Conservation (phyloP, 2,113 vertebrate genomes). For the Elephas maximus region DNA sequence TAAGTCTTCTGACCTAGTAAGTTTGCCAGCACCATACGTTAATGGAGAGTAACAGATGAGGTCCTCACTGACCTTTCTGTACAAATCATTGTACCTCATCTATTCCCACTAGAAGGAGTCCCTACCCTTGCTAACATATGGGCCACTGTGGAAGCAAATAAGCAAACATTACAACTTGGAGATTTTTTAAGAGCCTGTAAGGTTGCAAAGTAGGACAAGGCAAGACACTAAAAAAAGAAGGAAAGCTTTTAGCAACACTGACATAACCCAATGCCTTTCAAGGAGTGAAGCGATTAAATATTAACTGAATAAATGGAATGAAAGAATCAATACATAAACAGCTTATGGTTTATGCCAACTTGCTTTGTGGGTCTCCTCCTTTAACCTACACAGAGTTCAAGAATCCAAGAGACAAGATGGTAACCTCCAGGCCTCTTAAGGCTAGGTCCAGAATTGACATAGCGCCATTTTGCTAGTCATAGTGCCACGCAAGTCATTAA, state of each 20-base stretch:
- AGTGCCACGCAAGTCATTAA: neutral
- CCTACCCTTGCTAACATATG: neutral
- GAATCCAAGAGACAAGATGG: neutral
- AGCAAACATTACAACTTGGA: neutral
- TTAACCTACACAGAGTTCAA: neutral
- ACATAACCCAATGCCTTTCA: neutral
- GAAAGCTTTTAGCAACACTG: neutral
- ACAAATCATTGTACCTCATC: neutral
- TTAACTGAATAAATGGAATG: neutral
- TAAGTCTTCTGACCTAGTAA: conserved; percentile 60
- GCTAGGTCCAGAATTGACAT: neutral
- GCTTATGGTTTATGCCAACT: neutral
- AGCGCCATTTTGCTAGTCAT: neutral
- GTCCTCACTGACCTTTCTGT: neutral
- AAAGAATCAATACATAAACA: neutral
- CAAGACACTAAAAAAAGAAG: neutral
- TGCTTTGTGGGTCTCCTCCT: neutral
- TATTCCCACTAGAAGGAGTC: neutral
- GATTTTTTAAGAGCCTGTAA: neutral
- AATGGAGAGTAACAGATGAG: conserved; percentile 27
- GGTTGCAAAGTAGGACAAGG: neutral
- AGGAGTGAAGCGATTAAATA: neutral
- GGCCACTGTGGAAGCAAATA: neutral
- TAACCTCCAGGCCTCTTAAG: neutral
- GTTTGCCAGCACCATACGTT: neutral